Evolutionary conservation across 2,113 vertebrate species (phyloP), one percentile per base, ranked within the genome.

Genomic region (Lepisosteus oculatus): DNA sequence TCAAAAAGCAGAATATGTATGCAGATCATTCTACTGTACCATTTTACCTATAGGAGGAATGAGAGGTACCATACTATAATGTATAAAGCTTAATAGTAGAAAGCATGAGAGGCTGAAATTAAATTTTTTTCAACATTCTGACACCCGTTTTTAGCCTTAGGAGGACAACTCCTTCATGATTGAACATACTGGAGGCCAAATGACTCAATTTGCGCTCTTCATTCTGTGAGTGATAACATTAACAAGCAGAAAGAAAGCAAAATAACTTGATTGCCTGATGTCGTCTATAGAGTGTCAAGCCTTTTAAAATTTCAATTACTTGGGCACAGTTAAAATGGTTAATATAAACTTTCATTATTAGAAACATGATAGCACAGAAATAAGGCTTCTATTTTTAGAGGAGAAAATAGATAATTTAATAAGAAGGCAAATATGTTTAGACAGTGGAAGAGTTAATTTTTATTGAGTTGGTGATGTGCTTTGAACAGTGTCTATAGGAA

Each of bases 151-250:
- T 8, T 11, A 14, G 7, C 41, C 7, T 55, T 3, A 55, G 47
- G 8, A 2, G 8, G 55, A 61, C n/a, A 3, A 17, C 14, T 63
- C 59, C 59, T 43, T 47, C 4, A 1, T 14, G 45, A 11, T n/a
- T 3, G 47, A n/a, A 7, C 8, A 41, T 6, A 42, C 11, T 13
- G 43, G 65, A 17, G 15, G n/a, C 47, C 11, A 14, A 43, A 62
- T 73, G 59, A 43, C 69, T 74, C 47, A 68, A 56, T 74, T 68
- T 69, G 41, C 17, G 61, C 61, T 51, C 4, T 74, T 74, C 67
- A 74, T 74, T 69, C 68, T 42, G 15, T 12, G n/a, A 55, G 44
- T 55, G 59, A 69, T 69, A 64, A 54, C 67, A 64, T 74, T 74
- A 74, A 59, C 47, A 44, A 61, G 67, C 67, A 64, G 67, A 69